Evolutionary conservation across 2,888 invertebrate genomes (phyloP), one percentile per base, ranked within the genome.

Genomic region (Scrobipalpa atriplicella): DNA sequence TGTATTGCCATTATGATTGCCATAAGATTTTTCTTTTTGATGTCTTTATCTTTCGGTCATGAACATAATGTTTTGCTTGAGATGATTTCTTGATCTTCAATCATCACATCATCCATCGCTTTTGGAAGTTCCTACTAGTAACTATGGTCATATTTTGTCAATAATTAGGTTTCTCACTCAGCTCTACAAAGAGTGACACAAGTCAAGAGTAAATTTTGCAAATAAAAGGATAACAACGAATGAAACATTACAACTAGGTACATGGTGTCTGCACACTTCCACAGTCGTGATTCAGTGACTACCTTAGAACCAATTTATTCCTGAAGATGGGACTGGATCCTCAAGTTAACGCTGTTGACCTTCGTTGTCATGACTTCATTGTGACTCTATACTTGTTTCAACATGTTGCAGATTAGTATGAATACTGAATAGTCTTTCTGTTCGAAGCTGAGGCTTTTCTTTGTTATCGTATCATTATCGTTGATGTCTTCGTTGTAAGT

Each of bases 371-470:
- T 47, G 47, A 29, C 29, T 47, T 16, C 16, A 5, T 6, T 47
- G n/a, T 47, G n/a, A 16, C 2, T 16, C 47, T 7, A 6, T 47
- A 16, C 47, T 47, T 56, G 54, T 56, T 21, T 10, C 29, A 56
- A 56, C 54, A 56, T 56, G 54, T 21, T 56, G 19, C 54, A 56
- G 54, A 56, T 47, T 47, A 6, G 47, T 43, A 43, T 43, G 43
- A 11, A 43, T 43, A 13, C 43, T 43, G 43, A 11, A 13, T 43
- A 13, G 13, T 13, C 3, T 43, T 47, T 47, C n/a, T 47, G 29
- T 47, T 5, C 13, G 13, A 43, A 43, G 43, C 6, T 16, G n/a
- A 16, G 16, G n/a, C 47, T 16, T 13, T 43, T 43, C 43, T 47
- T 6, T 47, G 8, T 47, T 47, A 5, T 5, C 47, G 16, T 47